Base-by-base conservation (phyloP, 2,888 invertebrate genomes). In the Parnassius glacialis region DNA sequence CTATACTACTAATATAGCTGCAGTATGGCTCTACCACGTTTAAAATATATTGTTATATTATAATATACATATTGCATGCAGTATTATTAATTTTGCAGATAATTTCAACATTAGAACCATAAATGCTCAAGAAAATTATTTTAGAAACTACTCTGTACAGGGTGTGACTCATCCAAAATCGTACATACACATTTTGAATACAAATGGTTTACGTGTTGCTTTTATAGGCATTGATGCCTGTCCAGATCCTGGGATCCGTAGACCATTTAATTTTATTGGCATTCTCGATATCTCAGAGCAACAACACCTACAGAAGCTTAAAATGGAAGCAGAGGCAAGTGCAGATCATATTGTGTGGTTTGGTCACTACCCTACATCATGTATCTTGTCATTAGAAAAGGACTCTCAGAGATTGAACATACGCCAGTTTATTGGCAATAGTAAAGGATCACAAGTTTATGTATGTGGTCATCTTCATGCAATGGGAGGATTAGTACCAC, bases 261-360 rank as follows among this genome's bases (percentile, higher is more conserved):
- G 97, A 70, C 97, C 97, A 1, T 97, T 97, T 78, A 98, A 98
- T 90, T 98, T 98, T 81, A 95, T 98, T 74, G 98, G 98, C 16
- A 91, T 94, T 56, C 79, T 96, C 41, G 93, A 94, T 65, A 68
- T 82, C 9, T 78, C 88, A 34, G 95, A 95, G 80, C 93, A 94
- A 65, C 79, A 90, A 44, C 82, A 87, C 70, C 83, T 97, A 57
- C 81, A 92, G 63, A 85, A 88, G 64, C 88, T 95, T 53, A 92
- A 94, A 61, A 76, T 85, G 54, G 89, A 93, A 68, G 93, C 94
- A 9, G 88, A 92, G 59, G 70, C 75, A 7, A 83, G 80, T 57
- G 84, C 86, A 53, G 89, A 91, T 69, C 90, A 91, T 69, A 81
- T 90, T 59, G 72, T 87, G 64, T 92, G 92, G 93, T 98, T 97